A percentile compares a stretch with the other conserved stretches of the same genome.
These are phyloP conservation scores for Ormia ochracea DNA, from an alignment of 2,888 invertebrate genomes.

Conservation along the genomic window DNA sequence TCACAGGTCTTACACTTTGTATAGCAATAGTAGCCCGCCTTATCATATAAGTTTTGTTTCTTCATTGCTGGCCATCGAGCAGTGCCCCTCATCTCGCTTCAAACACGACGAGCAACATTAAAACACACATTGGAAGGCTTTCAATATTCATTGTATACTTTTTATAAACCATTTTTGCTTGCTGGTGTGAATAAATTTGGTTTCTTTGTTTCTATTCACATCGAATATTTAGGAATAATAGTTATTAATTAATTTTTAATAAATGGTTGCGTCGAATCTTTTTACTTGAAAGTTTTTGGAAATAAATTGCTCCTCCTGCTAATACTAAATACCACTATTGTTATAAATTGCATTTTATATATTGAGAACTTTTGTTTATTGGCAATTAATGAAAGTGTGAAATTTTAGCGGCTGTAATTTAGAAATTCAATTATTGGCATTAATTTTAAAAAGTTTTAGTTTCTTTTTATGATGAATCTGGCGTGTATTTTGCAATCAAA, in stretches of 20 bases:
- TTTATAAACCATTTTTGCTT: neutral
- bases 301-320: slow-evolving; percentile 31
- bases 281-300: slow-evolving; percentile 27
- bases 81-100: neutral
- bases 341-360: slow-evolving; percentile 1
- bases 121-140: neutral
- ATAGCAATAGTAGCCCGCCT: too few relatives aligned
- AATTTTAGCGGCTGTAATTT: neutral
- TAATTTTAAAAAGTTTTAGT: neutral
- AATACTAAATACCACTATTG: neutral
- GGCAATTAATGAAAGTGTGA: slow-evolving; percentile 45
- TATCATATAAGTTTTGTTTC: too few relatives aligned
- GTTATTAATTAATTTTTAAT: slow-evolving; percentile 55
- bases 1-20: too few relatives aligned
- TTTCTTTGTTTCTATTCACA: neutral
- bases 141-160: slow-evolving; percentile 30
- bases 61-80: neutral
- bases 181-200: slow-evolving; percentile 6
- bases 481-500: neutral
- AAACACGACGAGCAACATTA: neutral
- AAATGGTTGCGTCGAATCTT: slow-evolving; percentile 47
- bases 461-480: neutral
- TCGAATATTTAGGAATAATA: slow-evolving; percentile 15
- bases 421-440: neutral
- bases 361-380: slow-evolving; percentile 27